Evolutionary conservation across 2,797 vertebrate genomes (phyloP).

Genomic region (Mallotus villosus): DNA sequence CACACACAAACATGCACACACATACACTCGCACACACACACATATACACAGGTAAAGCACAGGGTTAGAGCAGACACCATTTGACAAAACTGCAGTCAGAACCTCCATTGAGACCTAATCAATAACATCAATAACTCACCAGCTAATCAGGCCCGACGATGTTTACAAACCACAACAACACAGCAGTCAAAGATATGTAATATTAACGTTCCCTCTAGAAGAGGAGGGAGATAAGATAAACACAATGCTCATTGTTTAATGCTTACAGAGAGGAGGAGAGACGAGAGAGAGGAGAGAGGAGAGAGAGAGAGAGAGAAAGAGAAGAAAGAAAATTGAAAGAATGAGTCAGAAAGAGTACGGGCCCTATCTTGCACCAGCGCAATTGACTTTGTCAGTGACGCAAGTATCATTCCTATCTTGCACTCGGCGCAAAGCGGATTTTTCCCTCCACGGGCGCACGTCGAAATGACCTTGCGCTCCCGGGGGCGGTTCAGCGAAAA

Average conservation of each 20-base stretch:
- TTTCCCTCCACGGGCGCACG: too few species aligned
- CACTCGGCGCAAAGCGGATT: too few species aligned
- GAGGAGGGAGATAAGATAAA: background rate
- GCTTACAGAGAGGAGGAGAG: background rate
- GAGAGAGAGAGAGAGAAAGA: background rate
- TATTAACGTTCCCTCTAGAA: background rate
- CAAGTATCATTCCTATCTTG: too few species aligned
- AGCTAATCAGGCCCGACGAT: background rate
- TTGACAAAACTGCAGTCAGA: constrained; percentile 21
- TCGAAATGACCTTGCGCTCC: too few species aligned
- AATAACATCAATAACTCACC: background rate
- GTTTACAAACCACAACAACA: background rate
- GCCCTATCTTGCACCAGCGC: too few species aligned
- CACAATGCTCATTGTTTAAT: too few species aligned
- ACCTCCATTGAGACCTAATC: background rate
- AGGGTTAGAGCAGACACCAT: constrained; percentile 52
- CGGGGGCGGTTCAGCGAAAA: too few species aligned
- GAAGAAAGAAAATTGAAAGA: background rate
- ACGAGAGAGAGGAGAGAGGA: background rate
- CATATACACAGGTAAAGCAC: constrained; percentile 48
- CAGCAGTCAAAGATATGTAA: background rate
- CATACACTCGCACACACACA: constrained; percentile 7
- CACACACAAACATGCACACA: constrained; percentile 21
- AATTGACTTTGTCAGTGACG: too few species aligned
- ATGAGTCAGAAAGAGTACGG: background rate